These are phyloP conservation scores for Huso huso DNA, from an alignment of 2,797 vertebrate genomes.

Conservation along the genomic window DNA sequence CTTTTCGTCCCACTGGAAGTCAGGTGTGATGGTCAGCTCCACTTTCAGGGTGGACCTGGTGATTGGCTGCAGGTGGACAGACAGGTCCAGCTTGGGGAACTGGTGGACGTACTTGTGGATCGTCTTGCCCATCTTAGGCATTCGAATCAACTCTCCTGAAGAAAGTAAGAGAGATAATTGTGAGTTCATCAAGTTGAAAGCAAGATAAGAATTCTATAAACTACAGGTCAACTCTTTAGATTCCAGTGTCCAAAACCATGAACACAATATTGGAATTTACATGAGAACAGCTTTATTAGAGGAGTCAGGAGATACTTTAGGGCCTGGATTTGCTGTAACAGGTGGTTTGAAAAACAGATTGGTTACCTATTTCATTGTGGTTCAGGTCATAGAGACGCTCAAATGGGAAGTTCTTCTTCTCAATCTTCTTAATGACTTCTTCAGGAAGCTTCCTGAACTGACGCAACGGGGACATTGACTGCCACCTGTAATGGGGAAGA, in stretches of 20 bases:
- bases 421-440: constrained; percentile 97
- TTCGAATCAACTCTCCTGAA: constrained; percentile 89
- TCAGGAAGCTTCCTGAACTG: constrained; percentile 97
- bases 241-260: no score
- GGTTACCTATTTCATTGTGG: constrained; percentile 90
- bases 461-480: constrained; percentile 96
- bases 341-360: not conserved
- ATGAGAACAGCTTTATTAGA: no score
- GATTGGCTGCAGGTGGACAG: constrained; percentile 92
- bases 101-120: constrained; percentile 97
- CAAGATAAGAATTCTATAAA: constrained; percentile 5
- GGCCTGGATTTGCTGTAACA: no score
- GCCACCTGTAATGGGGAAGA: constrained; percentile 70
- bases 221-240: constrained; percentile 1
- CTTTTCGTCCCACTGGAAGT: constrained; percentile 99
- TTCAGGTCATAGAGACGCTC: constrained; percentile 95
- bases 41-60: constrained; percentile 95
- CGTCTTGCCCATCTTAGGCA: constrained; percentile 98
- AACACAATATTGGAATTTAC: not conserved
- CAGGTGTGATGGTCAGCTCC: constrained; percentile 88
- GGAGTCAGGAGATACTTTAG: no score
- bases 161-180: not conserved
- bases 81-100: constrained; percentile 91
- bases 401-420: constrained; percentile 98
- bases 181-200: not conserved